Percentiles rank a stretch among this genome's conserved stretches.
Evolutionary conservation across 2,888 invertebrate species (phyloP).

Genomic region (Pachycephus smyrnensis): DNA sequence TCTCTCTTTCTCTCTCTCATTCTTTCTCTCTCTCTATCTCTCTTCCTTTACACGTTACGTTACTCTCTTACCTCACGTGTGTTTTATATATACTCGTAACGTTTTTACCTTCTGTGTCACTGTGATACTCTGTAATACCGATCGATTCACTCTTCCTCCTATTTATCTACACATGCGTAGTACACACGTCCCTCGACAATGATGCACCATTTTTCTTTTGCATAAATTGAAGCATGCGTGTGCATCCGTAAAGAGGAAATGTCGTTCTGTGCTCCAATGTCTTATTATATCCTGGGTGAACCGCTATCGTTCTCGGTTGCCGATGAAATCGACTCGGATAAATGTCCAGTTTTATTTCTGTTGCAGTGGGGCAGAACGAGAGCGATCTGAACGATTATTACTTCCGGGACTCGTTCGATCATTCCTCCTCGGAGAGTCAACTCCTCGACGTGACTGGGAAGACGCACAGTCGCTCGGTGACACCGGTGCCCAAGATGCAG

Average conservation of each 20-base stretch:
- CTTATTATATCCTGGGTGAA: too few relatives aligned
- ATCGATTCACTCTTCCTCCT: too few relatives aligned
- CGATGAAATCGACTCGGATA: too few relatives aligned
- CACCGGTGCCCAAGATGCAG: conserved; percentile 64
- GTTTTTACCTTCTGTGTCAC: background rate
- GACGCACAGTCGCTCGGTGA: conserved; percentile 55
- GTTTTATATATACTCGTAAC: conserved; percentile 4
- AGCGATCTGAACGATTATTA: conserved; percentile 74
- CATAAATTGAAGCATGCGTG: too few relatives aligned
- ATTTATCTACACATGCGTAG: too few relatives aligned
- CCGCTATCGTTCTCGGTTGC: too few relatives aligned
- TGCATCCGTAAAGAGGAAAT: too few relatives aligned
- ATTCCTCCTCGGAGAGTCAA: conserved; percentile 84
- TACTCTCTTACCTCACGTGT: conserved; percentile 4
- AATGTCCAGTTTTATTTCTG: conserved; percentile 23
- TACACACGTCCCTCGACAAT: too few relatives aligned
- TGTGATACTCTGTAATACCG: too few relatives aligned
- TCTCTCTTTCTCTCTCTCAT: background rate
- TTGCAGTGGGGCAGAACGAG: conserved; percentile 61
- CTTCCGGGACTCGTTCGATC: conserved; percentile 81
- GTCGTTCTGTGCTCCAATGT: too few relatives aligned
- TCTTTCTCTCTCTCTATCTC: conserved; percentile 12
- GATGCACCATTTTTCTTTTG: too few relatives aligned
- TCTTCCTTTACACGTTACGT: conserved; percentile 9
- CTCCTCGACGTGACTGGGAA: conserved; percentile 68